These are phyloP conservation scores for Pithys albifrons DNA, from an alignment of 2,113 vertebrate genomes.

Conservation along the genomic window DNA sequence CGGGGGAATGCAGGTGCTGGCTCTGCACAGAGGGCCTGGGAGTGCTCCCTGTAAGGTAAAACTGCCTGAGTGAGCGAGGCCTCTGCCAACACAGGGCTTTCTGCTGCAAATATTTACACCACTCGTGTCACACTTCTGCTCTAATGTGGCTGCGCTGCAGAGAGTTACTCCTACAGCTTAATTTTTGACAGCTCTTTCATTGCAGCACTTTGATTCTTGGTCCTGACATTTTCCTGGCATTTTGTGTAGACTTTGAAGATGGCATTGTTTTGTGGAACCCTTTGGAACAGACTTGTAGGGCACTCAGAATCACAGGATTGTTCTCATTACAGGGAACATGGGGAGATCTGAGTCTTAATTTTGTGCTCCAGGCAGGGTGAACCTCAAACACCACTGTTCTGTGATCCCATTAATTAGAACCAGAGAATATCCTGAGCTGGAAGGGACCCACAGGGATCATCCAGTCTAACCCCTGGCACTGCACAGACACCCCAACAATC, in stretches of 20 bases:
- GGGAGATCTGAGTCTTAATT: background rate
- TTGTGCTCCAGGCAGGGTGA: background rate
- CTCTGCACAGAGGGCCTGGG: background rate
- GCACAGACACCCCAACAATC: background rate
- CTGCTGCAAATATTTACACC: background rate
- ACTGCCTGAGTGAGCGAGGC: background rate
- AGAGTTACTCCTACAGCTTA: background rate
- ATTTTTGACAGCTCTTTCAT: background rate
- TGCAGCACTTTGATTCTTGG: background rate
- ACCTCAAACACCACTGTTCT: background rate
- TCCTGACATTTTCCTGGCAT: background rate
- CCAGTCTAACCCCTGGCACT: rapidly evolving
- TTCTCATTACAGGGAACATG: background rate
- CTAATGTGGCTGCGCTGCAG: background rate
- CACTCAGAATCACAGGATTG: background rate
- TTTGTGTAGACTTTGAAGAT: background rate
- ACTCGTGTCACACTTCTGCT: background rate
- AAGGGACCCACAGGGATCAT: background rate
- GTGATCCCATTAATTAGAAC: background rate
- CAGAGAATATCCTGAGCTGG: background rate
- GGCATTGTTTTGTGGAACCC: background rate
- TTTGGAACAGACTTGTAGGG: background rate
- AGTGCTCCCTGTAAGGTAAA: background rate
- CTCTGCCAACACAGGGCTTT: background rate
- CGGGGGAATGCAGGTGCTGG: background rate